Evolutionary conservation across 2,113 vertebrate species (phyloP).

Genomic region (Amphiprion ocellaris): DNA sequence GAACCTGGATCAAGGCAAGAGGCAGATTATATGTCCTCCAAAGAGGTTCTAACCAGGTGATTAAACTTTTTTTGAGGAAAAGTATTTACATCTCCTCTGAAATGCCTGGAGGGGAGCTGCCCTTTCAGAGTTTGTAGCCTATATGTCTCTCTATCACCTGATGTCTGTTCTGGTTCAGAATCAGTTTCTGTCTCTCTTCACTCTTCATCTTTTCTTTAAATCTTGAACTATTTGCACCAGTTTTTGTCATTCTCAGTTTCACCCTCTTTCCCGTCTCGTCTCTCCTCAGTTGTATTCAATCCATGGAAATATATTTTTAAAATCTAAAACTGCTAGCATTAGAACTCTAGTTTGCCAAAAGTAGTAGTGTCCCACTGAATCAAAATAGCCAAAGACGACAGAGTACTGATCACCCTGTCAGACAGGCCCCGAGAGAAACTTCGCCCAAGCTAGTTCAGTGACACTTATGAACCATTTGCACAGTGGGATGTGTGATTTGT

Average conservation of each 20-base stretch:
- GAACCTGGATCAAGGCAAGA: background rate
- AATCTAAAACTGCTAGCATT: too few relatives aligned
- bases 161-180: background rate
- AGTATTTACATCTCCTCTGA: background rate
- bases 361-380: background rate
- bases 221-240: background rate
- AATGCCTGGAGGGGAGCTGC: background rate
- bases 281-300: too few relatives aligned
- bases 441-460: background rate
- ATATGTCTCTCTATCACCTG: background rate
- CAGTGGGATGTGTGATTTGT: background rate
- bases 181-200: background rate
- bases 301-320: too few relatives aligned
- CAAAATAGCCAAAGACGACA: background rate
- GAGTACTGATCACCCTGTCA: background rate
- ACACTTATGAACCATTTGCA: background rate
- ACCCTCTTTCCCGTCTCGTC: too few relatives aligned
- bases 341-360: too few relatives aligned
- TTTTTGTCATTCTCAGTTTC: too few relatives aligned
- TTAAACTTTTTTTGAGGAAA: background rate
- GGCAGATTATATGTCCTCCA: background rate
- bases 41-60: background rate
- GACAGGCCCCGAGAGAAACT: background rate
- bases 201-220: background rate
- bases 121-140: constrained; percentile 11